phyloP scores from a whole-genome alignment of 2,113 vertebrate genomes.

The Labrus mixtus region DNA sequence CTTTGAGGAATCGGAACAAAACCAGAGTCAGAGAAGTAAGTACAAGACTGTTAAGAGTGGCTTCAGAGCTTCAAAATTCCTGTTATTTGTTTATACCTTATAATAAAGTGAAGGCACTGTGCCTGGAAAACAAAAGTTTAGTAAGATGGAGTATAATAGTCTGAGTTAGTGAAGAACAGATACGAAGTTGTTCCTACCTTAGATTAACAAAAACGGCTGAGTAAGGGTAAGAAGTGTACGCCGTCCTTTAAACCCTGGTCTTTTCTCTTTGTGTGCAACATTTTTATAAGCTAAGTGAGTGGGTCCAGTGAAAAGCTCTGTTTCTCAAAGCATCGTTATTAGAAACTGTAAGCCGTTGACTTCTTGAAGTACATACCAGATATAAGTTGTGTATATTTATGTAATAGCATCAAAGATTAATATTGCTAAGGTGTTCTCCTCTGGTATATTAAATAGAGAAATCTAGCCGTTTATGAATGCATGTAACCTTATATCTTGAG shows the following conservation, averaged over 20 bases:
- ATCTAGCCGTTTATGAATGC: slow-evolving; percentile 11
- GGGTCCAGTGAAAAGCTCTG: neutral
- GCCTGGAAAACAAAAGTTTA: slow-evolving; percentile 2
- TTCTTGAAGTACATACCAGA: slow-evolving; percentile 1
- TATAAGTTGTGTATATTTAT: neutral
- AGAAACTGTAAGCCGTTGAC: neutral
- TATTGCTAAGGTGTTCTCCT: neutral
- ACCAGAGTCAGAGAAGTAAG: slow-evolving; percentile 28
- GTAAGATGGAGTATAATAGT: neutral
- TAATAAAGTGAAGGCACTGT: slow-evolving; percentile 8
- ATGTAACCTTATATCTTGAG: slow-evolving; percentile 18
- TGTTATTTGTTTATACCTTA: slow-evolving; percentile 19
- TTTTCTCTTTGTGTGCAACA: slow-evolving; percentile 38
- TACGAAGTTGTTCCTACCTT: slow-evolving; percentile 10
- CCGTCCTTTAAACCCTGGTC: neutral
- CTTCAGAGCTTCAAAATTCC: slow-evolving; percentile 15
- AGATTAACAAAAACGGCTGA: neutral
- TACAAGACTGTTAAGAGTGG: slow-evolving; percentile 33
- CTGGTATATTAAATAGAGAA: slow-evolving; percentile 16
- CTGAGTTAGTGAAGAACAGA: neutral
- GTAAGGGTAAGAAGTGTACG: neutral
- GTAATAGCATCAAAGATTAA: neutral
- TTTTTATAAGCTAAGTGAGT: slow-evolving; percentile 24
- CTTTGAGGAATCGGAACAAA: slow-evolving; percentile 41
- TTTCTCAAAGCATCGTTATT: neutral